A percentile compares a stretch with the other conserved stretches of the same genome.
Conservation (phyloP, 2,888 invertebrate genomes). For the Pyrgus malvae region DNA sequence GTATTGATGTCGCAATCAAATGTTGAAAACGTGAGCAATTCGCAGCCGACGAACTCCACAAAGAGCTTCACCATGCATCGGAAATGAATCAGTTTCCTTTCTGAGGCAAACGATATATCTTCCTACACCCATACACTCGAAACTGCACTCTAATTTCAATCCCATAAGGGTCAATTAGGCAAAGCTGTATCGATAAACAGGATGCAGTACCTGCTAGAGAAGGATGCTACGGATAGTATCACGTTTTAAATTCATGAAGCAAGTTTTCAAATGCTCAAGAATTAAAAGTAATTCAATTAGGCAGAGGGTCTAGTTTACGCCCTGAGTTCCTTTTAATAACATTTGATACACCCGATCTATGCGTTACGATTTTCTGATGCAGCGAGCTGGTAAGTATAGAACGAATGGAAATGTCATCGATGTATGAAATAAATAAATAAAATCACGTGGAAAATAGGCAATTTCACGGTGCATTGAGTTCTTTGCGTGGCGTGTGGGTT, state of each 20-base stretch:
- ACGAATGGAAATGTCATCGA: conserved; percentile 68
- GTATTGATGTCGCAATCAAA: conserved; percentile 77
- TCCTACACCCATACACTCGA: conserved; percentile 47
- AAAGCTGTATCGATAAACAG: conserved; percentile 45
- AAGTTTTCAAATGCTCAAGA: conserved; percentile 51
- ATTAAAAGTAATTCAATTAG: conserved; percentile 51
- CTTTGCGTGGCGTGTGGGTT: conserved; percentile 61
- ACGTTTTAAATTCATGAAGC: conserved; percentile 55
- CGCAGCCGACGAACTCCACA: conserved; percentile 72
- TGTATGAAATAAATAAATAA: conserved; percentile 80
- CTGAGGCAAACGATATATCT: conserved; percentile 72
- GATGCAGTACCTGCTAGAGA: conserved; percentile 51
- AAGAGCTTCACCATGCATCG: conserved; percentile 79
- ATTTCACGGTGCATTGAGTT: conserved; percentile 80
- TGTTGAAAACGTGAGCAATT: conserved; percentile 77
- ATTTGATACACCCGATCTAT: conserved; percentile 12
- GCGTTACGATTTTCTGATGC: conserved; percentile 51
- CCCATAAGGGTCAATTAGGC: conserved; percentile 49
- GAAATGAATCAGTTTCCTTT: conserved; percentile 81
- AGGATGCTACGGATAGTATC: conserved; percentile 48
- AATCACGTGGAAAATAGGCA: conserved; percentile 80
- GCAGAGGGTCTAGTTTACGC: conserved; percentile 25
- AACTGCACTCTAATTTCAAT: conserved; percentile 51
- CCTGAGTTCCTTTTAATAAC: conserved; percentile 35
- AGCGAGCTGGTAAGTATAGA: conserved; percentile 49